phyloP scores from a whole-genome alignment of 2,113 vertebrate species.

The Psammodynastes pulverulentus region DNA sequence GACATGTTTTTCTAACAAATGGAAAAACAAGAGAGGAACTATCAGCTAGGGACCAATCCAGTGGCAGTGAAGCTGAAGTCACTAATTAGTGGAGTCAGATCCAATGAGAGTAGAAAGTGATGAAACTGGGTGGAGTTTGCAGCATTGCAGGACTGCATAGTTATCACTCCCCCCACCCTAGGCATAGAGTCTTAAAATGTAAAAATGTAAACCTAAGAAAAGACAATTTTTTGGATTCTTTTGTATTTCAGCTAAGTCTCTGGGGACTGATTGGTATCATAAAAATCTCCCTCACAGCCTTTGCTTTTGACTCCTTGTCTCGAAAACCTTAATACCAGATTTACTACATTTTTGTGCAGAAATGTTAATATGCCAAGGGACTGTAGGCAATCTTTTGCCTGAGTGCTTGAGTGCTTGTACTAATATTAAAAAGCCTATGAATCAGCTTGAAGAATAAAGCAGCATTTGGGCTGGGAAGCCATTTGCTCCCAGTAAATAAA shows the following conservation, averaged over 20 bases:
- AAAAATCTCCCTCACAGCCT: background rate
- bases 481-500: conserved; percentile 25
- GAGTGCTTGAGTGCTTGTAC: conserved; percentile 26
- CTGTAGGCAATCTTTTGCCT: conserved; percentile 7
- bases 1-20: background rate
- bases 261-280: background rate
- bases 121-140: background rate
- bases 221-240: background rate
- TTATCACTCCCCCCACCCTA: no score
- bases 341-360: conserved; percentile 2
- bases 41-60: background rate
- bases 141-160: background rate
- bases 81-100: background rate
- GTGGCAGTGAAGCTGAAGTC: background rate
- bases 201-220: background rate
- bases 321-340: background rate
- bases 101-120: background rate
- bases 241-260: background rate
- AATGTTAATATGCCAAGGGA: background rate
- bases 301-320: background rate
- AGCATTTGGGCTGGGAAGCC: background rate
- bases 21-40: background rate
- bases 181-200: background rate
- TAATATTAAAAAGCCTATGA: conserved; percentile 21
- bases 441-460: conserved; percentile 37